Conservation (phyloP, 2,113 vertebrate species). For the Catharus bicknelli region DNA sequence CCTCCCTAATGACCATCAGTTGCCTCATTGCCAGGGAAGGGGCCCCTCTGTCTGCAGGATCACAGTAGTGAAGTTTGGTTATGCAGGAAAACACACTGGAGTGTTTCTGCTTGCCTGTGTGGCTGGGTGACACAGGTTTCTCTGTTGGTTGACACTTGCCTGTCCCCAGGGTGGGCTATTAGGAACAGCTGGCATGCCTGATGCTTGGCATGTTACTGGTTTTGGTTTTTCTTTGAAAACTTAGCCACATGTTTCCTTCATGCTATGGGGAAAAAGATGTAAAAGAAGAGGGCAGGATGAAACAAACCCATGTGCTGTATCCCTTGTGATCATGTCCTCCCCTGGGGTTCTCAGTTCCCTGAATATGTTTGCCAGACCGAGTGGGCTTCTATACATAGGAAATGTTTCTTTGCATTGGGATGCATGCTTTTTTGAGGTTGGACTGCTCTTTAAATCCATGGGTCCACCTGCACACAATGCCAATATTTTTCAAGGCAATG, state of each 20-base stretch:
- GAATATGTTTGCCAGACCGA: not conserved
- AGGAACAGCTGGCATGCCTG: not conserved
- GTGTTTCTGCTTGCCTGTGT: not conserved
- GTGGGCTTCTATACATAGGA: not conserved
- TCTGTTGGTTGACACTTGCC: not conserved
- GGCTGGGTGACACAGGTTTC: not conserved
- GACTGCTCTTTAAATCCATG: not conserved
- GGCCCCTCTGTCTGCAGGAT: slow-evolving; percentile 2
- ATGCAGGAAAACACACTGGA: accelerated
- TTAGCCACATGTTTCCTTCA: not conserved
- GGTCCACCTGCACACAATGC: not conserved
- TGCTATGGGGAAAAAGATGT: not conserved
- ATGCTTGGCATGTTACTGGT: not conserved
- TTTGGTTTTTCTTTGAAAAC: not conserved
- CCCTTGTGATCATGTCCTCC: not conserved
- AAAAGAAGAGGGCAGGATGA: not conserved
- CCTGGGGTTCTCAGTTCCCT: not conserved
- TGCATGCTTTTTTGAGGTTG: not conserved
- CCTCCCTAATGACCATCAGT: slow-evolving; percentile 20
- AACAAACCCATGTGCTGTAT: not conserved
- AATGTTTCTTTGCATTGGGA: not conserved
- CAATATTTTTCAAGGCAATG: not conserved
- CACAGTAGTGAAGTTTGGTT: not conserved
- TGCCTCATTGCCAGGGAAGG: slow-evolving; percentile 39
- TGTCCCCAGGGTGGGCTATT: not conserved